Base-by-base conservation (phyloP, 64 coral and sea anemone genomes). In the Pachyseris speciosa region DNA sequence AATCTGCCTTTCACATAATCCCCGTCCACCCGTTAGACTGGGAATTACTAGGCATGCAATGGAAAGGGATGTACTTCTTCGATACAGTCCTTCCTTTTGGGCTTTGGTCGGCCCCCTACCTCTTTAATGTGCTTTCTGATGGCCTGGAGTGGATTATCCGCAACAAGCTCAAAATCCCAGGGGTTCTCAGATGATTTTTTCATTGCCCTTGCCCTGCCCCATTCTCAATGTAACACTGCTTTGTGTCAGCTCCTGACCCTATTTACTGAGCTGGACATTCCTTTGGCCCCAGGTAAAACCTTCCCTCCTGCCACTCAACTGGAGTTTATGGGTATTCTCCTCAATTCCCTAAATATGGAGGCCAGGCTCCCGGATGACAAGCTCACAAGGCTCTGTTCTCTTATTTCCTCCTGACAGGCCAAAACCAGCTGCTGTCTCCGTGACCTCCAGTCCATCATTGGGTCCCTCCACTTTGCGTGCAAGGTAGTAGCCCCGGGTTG, bases 271-370 rank as follows among this genome's bases (percentile, higher is more conserved):
- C 13, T 84, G 0, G 39, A 65, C 34, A 59, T 84, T 32, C 81
- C 63, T 25, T 0, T 85, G 0, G 70, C 71, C 5, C 26, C 29
- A 0, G 17, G 37, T 5, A 88, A 88, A 49, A 88, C 86, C 2
- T 25, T 48, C 4, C 28, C 45, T 39, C 47, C 69, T 8, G 59
- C 13, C 36, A 88, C 68, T 4, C 1, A 25, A 30, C 69, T 88
- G 4, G 86, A 88, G 44, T 88, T 88, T 30, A 88, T 88, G 86
- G n/a, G 86, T 69, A 75, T 88, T 19, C 37, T 74, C n/a, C 50
- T 88, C 5, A 69, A 88, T 24, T 59, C 69, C 31, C 1, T 1
- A 5, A 37, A 19, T 2, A 75, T 88, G 86, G 69, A 88, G 42
- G 86, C 86, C 13, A 49, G 70, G 19, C 71, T 75, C 22, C 69